Evolutionary conservation across 2,113 vertebrate genomes (phyloP), one percentile per base, ranked within the genome.

Genomic region (Ictidomys tridecemlineatus): DNA sequence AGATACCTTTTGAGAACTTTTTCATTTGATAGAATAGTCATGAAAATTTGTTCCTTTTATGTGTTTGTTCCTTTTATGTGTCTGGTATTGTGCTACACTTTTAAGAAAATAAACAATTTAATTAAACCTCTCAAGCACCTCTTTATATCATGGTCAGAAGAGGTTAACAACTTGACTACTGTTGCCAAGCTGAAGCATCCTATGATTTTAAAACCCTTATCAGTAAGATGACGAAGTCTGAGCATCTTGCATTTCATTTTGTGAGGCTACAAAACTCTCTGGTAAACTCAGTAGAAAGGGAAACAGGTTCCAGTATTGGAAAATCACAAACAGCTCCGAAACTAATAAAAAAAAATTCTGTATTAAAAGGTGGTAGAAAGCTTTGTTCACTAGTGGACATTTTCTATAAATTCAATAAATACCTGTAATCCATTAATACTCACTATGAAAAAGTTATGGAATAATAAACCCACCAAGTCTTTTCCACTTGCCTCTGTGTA

Each of bases 1-100:
- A 18, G 63, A 28, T 85, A 32, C 94, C 13, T 48, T 96, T 93
- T 58, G 58, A 56, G 5, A 73, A 70, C 24, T 85, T 72, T 96
- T 78, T 45, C 34, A 65, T 32, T 70, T 73, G 48, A 37, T 32
- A 48, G 10, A 78, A 1, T 0, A 4, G 34, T 37, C 45, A 87
- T 63, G 39, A 77, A 61, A 17, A 5, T 42, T 53, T 17, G 86
- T 82, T 45, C 56, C 12, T 65, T 80, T 63, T 95, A n/a, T 48
- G 22, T 45, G 30, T 42, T 42, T 17, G 86, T 82, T 53, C 56
- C 12, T 65, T 76, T 63, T 95, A n/a, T 48, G 22, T 45, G 30
- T 70, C 63, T 87, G 53, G 30, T 8, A 58, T 8, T 74, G 9
- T 61, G 39, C 18, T 34, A 91, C 30, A 42, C 12, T 42, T 85